Base-by-base conservation (phyloP, 2,113 vertebrate species). In the Oreochromis niloticus region DNA sequence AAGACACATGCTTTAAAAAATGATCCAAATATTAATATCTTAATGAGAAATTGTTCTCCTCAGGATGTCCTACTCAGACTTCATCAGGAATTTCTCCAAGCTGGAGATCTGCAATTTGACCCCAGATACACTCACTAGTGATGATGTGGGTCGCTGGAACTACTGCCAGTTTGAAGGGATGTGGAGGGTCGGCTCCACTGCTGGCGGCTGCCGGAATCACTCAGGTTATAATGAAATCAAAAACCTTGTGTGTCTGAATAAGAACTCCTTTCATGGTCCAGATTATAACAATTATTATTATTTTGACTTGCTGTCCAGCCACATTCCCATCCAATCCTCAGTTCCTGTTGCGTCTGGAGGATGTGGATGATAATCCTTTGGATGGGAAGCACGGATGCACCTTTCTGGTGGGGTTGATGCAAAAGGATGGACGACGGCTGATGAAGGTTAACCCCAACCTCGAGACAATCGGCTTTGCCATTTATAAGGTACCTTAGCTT, bases 11-110 rank as follows among this genome's bases (percentile, higher is more conserved):
- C 39, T 71, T 71, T 14, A 43, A 73, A 61, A 80, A 80, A 13
- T 17, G 7, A 32, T 34, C 4, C 4, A 1, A 71, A 22, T 59
- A 4, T 5, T n/a, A 24, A 24, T 24, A 61, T 46, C 34, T 61
- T 71, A 41, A 73, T 6, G 50, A 75, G 27, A 82, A 82, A 66
- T n/a, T 80, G 34, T 19, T 86, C 24, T 85, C 6, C 48, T 16
- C 88, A 99, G 98, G 98, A 98, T 98, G 97, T 94, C 98, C 2
- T 98, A 96, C 86, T 89, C 92, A 0, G 98, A 98, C 85, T 98
- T 98, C 89, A 85, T 95, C 57, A 95, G 34, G 78, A 95, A 98
- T 1, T 99, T 97, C 87, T 97, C 97, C 27, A 91, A 34, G 1
- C 91, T 99, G 90, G 97, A 98, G 93, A 97, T 99, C 92, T 98